Evolutionary conservation across 2,888 invertebrate genomes (phyloP), one percentile per base, ranked within the genome.

Genomic region (Platycheirus rosarum): DNA sequence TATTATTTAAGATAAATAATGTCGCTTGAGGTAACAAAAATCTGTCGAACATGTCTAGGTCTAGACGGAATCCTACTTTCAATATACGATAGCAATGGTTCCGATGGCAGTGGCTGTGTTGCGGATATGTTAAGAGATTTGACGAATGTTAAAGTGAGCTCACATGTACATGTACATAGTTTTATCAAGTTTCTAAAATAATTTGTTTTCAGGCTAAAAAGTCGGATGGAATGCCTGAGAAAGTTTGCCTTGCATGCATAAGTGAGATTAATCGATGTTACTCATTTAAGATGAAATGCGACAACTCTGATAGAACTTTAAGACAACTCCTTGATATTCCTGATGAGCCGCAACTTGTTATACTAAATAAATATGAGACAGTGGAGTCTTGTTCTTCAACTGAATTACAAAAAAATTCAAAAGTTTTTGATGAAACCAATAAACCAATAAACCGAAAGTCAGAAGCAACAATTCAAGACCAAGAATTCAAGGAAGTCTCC

Each of bases 251-350:
- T 0, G 84, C 85, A 4, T 91, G 91, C 74, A 87, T 91, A 4
- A 88, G 89, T 40, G 89, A 91, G 76, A 90, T 91, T 2, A 90
- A 90, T 85, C 88, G 88, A 2, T 89, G 90, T 42, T 89, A 87
- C 49, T 87, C 89, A 0, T 91, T 91, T 63, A 91, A 90, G 84
- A 87, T 89, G 9, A 90, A 89, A 75, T 91, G 90, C 53, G 89
- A 90, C 62, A 90, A 87, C 35, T 89, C 90, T 0, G 89, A 89
- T 35, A 86, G 87, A 26, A 89, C 90, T 0, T 84, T 91, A 13
- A 87, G 88, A 11, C 89, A 90, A 51, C 84, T 90, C 57, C 53
- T 91, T 11, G 87, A 87, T 2, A 49, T 65, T 5, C 8, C 18
- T 0, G 42, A 53, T 11, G 51, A 71, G 9, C 20, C 53, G 8